Conservation (phyloP, 2,113 vertebrate species). For the Chaetorhynchus papuensis region DNA sequence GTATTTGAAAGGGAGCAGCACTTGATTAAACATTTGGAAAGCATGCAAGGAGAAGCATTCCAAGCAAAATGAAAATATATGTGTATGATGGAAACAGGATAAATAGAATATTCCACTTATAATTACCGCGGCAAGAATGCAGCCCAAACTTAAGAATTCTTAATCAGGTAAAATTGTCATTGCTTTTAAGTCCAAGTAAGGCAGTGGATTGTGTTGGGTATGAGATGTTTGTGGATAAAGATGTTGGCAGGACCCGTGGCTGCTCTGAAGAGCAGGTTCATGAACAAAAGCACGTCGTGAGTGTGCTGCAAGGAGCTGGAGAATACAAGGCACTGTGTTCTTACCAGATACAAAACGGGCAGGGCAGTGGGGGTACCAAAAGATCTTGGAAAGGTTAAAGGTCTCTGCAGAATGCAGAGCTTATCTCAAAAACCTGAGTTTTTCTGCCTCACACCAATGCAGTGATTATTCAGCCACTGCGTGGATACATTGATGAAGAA, state of each 20-base stretch:
- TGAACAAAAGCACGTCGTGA: accelerated
- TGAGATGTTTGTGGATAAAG: conserved; percentile 6
- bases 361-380: neutral
- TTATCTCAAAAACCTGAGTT: neutral
- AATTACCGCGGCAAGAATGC: conserved; percentile 34
- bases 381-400: neutral
- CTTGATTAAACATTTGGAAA: conserved; percentile 59
- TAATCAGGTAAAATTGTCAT: conserved; percentile 39
- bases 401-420: neutral
- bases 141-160: conserved; percentile 7
- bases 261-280: neutral
- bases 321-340: neutral
- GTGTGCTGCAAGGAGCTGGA: neutral
- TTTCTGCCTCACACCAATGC: neutral
- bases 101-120: conserved; percentile 21
- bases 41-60: conserved; percentile 40
- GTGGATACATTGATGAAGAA: neutral
- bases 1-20: conserved; percentile 53
- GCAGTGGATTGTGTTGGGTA: neutral
- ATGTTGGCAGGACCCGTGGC: neutral
- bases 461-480: neutral
- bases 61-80: conserved; percentile 21
- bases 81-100: conserved; percentile 33
- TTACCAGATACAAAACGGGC: neutral
- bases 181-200: conserved; percentile 48